Base-by-base conservation (phyloP, 2,797 vertebrate species). In the Pygocentrus nattereri region DNA sequence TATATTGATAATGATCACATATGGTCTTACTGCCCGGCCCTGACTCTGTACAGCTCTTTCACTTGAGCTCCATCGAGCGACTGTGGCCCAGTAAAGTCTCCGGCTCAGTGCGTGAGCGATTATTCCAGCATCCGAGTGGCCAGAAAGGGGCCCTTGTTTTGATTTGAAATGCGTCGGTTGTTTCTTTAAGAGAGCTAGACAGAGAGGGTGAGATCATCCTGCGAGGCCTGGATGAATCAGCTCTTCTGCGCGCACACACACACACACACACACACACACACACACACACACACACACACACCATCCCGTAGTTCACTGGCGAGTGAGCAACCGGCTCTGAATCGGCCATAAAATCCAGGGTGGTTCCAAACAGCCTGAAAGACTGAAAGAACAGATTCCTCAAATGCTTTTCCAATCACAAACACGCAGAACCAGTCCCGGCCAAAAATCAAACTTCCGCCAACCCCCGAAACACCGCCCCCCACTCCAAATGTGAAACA, bases 171-270 rank as follows among this genome's bases (percentile, higher is more conserved):
- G 86, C 71, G 70, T 80, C 71, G 80, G 88, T 86, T 88, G 87
- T 88, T 88, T 85, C 87, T 82, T 86, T 92, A 90, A 88, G 89
- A 92, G 85, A 88, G 73, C 77, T 76, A 87, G 82, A 84, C 81
- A 38, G 72, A 27, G 84, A 70, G 30, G 88, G 90, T 94, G 93
- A 94, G 91, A 91, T 95, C 93, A 95, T 93, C 90, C 90, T 90
- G 18, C 78, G 87, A 87, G 91, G 87, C 84, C 83, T 81, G 88
- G 86, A 93, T 94, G 93, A 94, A 93, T 95, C 92, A 93, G 91
- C 92, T 93, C 90, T 92, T 92, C 89, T 92, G 52, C 52, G 49
- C 78, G 72, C 72, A 77, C 73, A 79, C 76, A 58, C 72, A 76
- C 73, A 56, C 76, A 65, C 52, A 72, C 50, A 77, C 47, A 34